These are phyloP conservation scores for Muricea muricata DNA, from an alignment of 92 coral and sea anemone species.

Conservation along the genomic window DNA sequence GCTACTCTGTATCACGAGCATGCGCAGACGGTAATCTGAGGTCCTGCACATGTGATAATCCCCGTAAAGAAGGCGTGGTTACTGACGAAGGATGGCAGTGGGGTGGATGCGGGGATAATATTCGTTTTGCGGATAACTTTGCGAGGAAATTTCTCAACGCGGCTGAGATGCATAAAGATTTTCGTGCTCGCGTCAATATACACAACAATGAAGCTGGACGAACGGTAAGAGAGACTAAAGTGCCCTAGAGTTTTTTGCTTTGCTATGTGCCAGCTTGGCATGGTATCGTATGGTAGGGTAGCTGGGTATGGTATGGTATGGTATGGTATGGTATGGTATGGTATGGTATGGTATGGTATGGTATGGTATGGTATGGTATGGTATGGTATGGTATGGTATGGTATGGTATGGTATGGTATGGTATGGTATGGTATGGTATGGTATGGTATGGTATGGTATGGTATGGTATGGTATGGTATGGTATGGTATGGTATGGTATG, in stretches of 20 bases:
- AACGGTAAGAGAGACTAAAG: conserved; percentile 67
- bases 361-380: too few relatives aligned
- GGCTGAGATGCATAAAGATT: conserved; percentile 85
- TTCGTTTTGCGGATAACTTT: conserved; percentile 92
- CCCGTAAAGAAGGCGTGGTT: conserved; percentile 72
- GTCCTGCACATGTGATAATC: conserved; percentile 83
- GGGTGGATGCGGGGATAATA: conserved; percentile 99
- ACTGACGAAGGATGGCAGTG: conserved; percentile 98
- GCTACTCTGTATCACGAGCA: conserved; percentile 88
- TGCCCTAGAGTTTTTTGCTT: neutral
- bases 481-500: too few relatives aligned
- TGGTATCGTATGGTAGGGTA: too few relatives aligned
- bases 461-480: too few relatives aligned
- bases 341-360: too few relatives aligned
- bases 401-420: too few relatives aligned
- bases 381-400: too few relatives aligned
- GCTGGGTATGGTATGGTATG: too few relatives aligned
- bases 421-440: too few relatives aligned
- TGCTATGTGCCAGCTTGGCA: neutral
- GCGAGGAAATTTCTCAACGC: conserved; percentile 90
- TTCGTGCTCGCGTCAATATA: conserved; percentile 84
- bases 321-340: too few relatives aligned
- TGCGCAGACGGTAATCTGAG: conserved; percentile 81
- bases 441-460: too few relatives aligned
- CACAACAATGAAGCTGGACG: conserved; percentile 98